phyloP scores from a whole-genome alignment of 2,113 vertebrate species.

The Hippocampus zosterae region DNA sequence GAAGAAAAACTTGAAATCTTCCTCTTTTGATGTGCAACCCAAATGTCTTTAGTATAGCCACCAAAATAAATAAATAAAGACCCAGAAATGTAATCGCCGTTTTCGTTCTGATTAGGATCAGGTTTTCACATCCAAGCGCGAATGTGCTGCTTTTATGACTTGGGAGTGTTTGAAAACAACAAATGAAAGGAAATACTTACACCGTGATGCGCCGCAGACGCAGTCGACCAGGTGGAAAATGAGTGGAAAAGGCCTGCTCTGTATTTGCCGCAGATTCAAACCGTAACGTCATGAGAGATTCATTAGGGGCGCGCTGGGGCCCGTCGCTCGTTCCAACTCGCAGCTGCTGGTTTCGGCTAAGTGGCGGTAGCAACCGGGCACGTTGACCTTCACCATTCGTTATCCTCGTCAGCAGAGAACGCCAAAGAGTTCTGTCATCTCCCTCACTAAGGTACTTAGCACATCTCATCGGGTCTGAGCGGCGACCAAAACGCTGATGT shows the following conservation, averaged over 20 bases:
- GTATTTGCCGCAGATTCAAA: conserved; percentile 11
- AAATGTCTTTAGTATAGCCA: too few species aligned
- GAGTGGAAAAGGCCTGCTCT: conserved; percentile 16
- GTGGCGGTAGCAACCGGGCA: conserved; percentile 13
- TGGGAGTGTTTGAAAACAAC: background rate
- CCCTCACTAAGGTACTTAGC: conserved; percentile 2
- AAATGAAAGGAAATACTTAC: background rate
- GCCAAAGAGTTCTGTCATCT: background rate
- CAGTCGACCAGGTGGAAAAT: conserved; percentile 27
- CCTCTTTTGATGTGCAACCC: too few species aligned
- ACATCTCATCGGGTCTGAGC: background rate
- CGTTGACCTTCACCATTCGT: background rate
- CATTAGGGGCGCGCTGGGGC: conserved; percentile 4
- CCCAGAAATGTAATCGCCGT: background rate
- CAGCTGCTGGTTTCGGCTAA: conserved; percentile 18
- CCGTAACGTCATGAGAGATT: conserved; percentile 12
- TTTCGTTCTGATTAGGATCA: background rate
- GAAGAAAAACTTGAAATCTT: too few species aligned
- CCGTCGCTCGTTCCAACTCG: background rate
- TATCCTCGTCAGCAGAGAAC: conserved; percentile 7
- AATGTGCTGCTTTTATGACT: background rate
- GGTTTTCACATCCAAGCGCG: background rate
- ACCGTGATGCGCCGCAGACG: conserved; percentile 12
- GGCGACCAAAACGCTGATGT: conserved; percentile 7
- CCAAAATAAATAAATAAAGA: too few species aligned